Percentiles rank a stretch among this genome's conserved stretches.
Evolutionary conservation across 2,113 vertebrate genomes (phyloP).

Genomic region (Brachyhypopomus occidentalis): DNA sequence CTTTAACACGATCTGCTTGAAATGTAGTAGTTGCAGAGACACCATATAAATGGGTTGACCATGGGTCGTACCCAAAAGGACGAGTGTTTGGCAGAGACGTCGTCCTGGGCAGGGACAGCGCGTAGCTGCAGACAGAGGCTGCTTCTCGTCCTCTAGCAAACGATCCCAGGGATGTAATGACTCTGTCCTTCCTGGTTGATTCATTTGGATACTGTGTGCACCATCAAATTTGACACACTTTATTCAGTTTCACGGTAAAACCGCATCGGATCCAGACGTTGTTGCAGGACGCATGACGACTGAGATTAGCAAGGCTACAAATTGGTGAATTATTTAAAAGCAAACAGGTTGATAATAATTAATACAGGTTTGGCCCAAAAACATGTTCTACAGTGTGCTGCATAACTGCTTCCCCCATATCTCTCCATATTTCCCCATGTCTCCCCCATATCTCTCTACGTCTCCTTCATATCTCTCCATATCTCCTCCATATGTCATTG

Average conservation of each 20-base stretch:
- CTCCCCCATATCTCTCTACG: too few relatives aligned
- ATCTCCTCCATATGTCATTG: too few relatives aligned
- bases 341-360: not conserved
- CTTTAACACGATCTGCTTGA: not conserved
- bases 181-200: not conserved
- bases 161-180: not conserved
- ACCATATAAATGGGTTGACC: not conserved
- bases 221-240: not conserved
- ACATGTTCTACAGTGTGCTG: too few relatives aligned
- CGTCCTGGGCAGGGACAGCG: not conserved
- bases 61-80: too few relatives aligned
- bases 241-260: not conserved
- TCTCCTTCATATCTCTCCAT: too few relatives aligned
- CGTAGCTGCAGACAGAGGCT: not conserved
- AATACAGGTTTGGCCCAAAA: not conserved
- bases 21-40: not conserved
- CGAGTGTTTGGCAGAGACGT: not conserved
- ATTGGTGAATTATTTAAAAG: not conserved
- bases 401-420: not conserved
- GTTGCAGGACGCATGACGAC: not conserved
- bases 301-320: not conserved
- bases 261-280: not conserved
- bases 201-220: not conserved
- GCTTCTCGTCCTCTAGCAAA: not conserved
- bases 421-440: too few relatives aligned